phyloP scores from a whole-genome alignment of 2,888 invertebrate species.

The Dichetophora obliterata region DNA sequence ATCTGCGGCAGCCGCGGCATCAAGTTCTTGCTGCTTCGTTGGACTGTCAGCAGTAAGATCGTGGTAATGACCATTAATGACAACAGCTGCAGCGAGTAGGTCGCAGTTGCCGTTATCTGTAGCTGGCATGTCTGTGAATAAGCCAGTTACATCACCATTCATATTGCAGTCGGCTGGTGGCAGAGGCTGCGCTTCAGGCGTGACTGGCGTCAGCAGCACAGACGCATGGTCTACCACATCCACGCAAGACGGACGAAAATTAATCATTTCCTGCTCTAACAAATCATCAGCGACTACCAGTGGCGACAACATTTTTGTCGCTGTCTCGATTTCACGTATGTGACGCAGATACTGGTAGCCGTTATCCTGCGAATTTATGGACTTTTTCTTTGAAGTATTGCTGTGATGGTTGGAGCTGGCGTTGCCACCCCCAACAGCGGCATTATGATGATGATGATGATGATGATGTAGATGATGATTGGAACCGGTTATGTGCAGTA shows the following conservation, averaged over 20 bases:
- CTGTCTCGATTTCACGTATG: constrained; percentile 69
- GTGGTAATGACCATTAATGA: constrained; percentile 46
- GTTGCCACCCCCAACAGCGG: constrained; percentile 25
- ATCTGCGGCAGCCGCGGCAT: background rate
- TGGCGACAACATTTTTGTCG: constrained; percentile 66
- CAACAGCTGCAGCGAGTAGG: constrained; percentile 11
- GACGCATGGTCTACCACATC: constrained; percentile 61
- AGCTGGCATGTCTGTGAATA: background rate
- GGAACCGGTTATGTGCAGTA: constrained; percentile 39
- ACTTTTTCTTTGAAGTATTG: constrained; percentile 53
- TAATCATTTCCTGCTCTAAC: constrained; percentile 53
- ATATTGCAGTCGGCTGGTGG: constrained; percentile 59
- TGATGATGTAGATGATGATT: constrained; percentile 27
- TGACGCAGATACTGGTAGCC: constrained; percentile 69
- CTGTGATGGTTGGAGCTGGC: constrained; percentile 42
- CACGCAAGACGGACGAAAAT: constrained; percentile 54
- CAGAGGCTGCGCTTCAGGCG: constrained; percentile 33
- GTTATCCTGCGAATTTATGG: constrained; percentile 63
- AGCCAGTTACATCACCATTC: constrained; percentile 54
- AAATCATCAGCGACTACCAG: constrained; percentile 60
- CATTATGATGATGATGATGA: constrained; percentile 45
- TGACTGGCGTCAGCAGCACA: constrained; percentile 50
- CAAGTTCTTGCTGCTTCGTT: constrained; percentile 33
- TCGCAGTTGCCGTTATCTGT: constrained; percentile 58
- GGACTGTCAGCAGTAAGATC: constrained; percentile 50